Conservation (phyloP, 2,797 vertebrate genomes). For the Sus cebifrons region DNA sequence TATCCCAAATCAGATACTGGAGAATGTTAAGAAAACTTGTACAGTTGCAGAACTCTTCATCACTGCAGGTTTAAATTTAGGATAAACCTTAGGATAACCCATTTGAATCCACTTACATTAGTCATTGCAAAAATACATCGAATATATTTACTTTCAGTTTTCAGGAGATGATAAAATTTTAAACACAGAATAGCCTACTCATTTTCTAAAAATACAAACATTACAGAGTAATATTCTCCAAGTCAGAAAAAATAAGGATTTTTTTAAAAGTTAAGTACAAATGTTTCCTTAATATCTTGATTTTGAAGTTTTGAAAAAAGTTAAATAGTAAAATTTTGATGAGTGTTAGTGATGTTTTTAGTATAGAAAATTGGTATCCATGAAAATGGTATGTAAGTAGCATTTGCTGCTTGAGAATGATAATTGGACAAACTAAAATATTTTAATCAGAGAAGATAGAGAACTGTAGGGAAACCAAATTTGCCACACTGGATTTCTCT, state of each 20-base stretch:
- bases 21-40: background rate
- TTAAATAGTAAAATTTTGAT: conserved; percentile 45
- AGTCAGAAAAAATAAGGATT: background rate
- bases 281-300: background rate
- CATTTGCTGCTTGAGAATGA: background rate
- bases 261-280: background rate
- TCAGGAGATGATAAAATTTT: background rate
- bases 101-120: background rate
- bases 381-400: background rate
- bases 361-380: background rate
- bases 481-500: background rate
- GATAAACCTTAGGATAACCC: background rate
- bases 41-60: background rate
- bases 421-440: background rate
- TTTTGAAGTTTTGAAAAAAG: background rate
- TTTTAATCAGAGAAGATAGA: background rate
- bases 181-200: background rate
- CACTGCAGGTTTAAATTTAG: background rate
- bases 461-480: background rate
- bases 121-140: background rate
- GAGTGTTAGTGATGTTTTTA: background rate
- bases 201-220: background rate
- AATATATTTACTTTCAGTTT: conserved; percentile 23
- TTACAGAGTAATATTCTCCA: background rate
- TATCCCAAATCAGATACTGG: background rate